Percentiles rank a stretch among this genome's conserved stretches.
Evolutionary conservation across 2,797 vertebrate species (phyloP).

Genomic region (Nyctibius grandis): DNA sequence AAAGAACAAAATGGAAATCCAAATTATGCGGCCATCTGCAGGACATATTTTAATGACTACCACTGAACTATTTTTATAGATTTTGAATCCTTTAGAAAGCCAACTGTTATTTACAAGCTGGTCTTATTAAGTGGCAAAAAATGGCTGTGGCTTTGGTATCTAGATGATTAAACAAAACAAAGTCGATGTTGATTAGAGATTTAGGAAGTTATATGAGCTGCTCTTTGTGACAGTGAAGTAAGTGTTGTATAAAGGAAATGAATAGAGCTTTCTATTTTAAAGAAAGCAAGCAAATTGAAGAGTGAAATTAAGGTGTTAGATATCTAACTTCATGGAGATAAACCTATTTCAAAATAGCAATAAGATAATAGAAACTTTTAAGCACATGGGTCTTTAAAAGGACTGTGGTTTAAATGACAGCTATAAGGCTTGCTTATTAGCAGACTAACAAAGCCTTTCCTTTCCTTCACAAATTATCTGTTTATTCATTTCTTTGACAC

Average conservation of each 20-base stretch:
- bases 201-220: not conserved
- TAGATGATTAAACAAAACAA: constrained; percentile 3
- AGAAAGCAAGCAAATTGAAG: not conserved
- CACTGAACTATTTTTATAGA: constrained; percentile 16
- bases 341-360: not conserved
- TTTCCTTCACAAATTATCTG: not conserved
- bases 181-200: not conserved
- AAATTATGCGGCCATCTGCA: not conserved
- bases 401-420: not conserved
- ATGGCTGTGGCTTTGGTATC: not conserved
- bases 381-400: not conserved
- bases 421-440: not conserved
- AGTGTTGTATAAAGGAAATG: not conserved
- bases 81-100: not conserved
- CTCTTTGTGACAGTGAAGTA: not conserved
- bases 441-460: not conserved
- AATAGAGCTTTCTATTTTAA: not conserved
- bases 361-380: not conserved
- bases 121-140: not conserved
- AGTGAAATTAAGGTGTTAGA: not conserved
- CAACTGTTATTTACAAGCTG: not conserved
- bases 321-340: not conserved
- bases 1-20: not conserved
- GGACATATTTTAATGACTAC: constrained; percentile 17
- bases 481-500: not conserved